Evolutionary conservation across 2,113 vertebrate genomes (phyloP).

Genomic region (Oreocharis arfaki): DNA sequence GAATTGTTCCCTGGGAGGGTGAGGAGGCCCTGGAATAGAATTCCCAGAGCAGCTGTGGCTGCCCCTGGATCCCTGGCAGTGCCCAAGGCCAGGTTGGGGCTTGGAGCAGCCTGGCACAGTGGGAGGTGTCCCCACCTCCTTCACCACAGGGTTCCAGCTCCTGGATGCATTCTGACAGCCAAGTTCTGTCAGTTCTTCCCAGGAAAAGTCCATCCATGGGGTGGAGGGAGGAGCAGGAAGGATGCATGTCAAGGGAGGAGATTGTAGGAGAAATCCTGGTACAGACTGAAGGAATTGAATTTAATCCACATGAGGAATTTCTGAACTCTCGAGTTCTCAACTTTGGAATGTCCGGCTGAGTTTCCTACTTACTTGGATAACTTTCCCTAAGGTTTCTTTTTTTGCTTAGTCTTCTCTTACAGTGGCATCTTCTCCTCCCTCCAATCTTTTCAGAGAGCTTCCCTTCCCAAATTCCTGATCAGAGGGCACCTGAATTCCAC

Average conservation of each 20-base stretch:
- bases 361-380: fast-evolving
- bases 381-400: neutral
- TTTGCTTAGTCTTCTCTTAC: neutral
- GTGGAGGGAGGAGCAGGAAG: neutral
- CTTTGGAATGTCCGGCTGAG: fast-evolving
- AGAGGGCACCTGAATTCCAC: slow-evolving; percentile 87
- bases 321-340: neutral
- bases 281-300: neutral
- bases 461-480: slow-evolving; percentile 89
- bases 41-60: neutral
- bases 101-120: neutral
- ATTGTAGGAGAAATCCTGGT: neutral
- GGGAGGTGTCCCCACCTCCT: neutral
- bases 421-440: neutral
- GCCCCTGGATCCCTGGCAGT: neutral
- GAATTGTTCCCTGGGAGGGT: neutral
- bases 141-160: fast-evolving
- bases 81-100: neutral
- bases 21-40: neutral
- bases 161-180: neutral
- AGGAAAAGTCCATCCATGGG: neutral
- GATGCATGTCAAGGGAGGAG: fast-evolving
- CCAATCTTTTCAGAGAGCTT: slow-evolving; percentile 70
- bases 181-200: neutral
- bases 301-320: neutral